phyloP scores from a whole-genome alignment of 2,888 invertebrate species.

The Julus scanicus region DNA sequence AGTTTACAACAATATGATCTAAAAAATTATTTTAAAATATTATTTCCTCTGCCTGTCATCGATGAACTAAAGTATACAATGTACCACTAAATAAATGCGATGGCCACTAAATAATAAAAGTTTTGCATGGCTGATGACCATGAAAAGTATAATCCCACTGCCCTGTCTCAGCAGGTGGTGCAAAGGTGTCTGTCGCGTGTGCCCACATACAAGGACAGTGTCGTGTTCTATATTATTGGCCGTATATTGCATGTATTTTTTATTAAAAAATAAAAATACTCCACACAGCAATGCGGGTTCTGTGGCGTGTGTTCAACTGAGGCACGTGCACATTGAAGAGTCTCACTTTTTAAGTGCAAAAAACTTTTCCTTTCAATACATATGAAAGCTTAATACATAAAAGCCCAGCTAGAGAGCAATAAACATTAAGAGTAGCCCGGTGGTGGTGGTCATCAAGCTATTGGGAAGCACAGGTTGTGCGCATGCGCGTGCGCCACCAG shows the following conservation, averaged over 20 bases:
- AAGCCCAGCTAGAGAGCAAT: constrained; percentile 19
- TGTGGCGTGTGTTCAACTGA: too few relatives aligned
- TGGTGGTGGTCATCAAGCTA: not conserved
- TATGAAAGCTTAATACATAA: constrained; percentile 18
- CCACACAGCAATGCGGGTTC: not conserved
- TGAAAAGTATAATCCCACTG: too few relatives aligned
- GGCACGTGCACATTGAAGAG: not conserved
- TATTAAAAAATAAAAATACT: not conserved
- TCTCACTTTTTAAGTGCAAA: constrained; percentile 29
- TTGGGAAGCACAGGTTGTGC: not conserved
- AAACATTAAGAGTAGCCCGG: constrained; percentile 17
- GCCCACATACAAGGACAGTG: not conserved
- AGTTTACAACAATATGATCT: too few relatives aligned
- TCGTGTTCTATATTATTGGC: not conserved
- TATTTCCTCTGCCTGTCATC: too few relatives aligned
- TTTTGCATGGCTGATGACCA: too few relatives aligned
- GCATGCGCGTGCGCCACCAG: not conserved
- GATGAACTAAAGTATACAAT: too few relatives aligned
- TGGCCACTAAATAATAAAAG: too few relatives aligned
- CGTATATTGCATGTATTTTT: not conserved
- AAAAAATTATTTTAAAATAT: too few relatives aligned
- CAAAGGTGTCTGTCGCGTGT: not conserved
- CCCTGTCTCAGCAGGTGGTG: not conserved
- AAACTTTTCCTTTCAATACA: constrained; percentile 20
- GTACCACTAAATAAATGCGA: too few relatives aligned